phyloP scores from a whole-genome alignment of 2,797 vertebrate genomes.

The Acridotheres tristis region DNA sequence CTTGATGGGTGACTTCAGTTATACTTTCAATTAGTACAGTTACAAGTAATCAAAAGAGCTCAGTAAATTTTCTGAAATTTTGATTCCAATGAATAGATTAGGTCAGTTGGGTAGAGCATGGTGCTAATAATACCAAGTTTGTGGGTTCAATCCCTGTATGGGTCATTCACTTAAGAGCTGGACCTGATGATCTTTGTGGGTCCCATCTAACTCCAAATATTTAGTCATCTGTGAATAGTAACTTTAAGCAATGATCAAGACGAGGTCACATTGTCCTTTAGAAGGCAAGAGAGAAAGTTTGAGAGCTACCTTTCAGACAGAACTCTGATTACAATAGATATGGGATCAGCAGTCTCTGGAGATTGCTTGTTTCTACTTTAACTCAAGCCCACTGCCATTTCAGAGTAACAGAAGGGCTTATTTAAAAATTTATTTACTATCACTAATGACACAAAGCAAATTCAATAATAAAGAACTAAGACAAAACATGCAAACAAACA shows the following conservation, averaged over 20 bases:
- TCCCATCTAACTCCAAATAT: background rate
- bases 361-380: background rate
- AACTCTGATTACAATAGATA: background rate
- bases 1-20: background rate
- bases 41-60: background rate
- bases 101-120: background rate
- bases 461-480: background rate
- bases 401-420: background rate
- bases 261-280: background rate
- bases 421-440: background rate
- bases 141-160: background rate
- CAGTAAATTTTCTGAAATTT: background rate
- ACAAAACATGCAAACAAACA: background rate
- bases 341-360: background rate
- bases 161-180: background rate
- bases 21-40: background rate
- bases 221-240: background rate
- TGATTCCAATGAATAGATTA: background rate
- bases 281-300: background rate
- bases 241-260: background rate
- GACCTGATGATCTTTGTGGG: background rate
- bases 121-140: background rate
- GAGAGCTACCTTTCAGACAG: background rate
- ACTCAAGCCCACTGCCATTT: background rate
- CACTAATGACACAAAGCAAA: background rate